Evolutionary conservation across 2,797 vertebrate genomes (phyloP).

Genomic region (Lithobates sylvaticus): DNA sequence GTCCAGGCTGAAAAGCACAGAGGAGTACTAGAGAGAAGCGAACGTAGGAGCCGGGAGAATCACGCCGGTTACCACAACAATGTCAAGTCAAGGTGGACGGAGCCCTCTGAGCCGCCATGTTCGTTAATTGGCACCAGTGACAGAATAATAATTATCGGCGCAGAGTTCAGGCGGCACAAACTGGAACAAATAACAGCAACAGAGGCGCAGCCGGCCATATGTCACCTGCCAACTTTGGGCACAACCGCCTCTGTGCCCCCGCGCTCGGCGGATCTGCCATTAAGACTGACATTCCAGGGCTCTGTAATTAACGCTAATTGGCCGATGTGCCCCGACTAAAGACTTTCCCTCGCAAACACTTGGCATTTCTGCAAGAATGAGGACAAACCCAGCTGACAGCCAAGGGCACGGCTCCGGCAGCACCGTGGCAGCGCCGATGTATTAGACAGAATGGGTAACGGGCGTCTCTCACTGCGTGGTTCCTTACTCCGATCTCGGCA

Average conservation of each 20-base stretch:
- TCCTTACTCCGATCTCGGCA: slow-evolving; percentile 4
- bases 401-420: not conserved
- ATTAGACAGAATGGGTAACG: not conserved
- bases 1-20: too few relatives aligned
- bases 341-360: not conserved
- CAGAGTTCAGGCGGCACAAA: not conserved
- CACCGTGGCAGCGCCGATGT: slow-evolving; percentile 2
- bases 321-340: not conserved
- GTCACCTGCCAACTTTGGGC: not conserved
- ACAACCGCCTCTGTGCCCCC: not conserved
- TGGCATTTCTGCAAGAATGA: not conserved
- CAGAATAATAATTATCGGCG: slow-evolving; percentile 5
- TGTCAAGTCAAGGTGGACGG: too few relatives aligned
- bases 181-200: not conserved
- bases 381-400: not conserved
- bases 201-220: not conserved
- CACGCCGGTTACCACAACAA: too few relatives aligned
- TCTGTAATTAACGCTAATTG: slow-evolving; percentile 57
- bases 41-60: too few relatives aligned
- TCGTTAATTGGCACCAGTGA: not conserved
- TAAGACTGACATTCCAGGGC: slow-evolving; percentile 7
- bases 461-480: not conserved
- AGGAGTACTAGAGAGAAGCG: too few relatives aligned
- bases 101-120: too few relatives aligned
- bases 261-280: not conserved